Conservation (phyloP, 1,140 invertebrate species). For the Araneus ventricosus region DNA sequence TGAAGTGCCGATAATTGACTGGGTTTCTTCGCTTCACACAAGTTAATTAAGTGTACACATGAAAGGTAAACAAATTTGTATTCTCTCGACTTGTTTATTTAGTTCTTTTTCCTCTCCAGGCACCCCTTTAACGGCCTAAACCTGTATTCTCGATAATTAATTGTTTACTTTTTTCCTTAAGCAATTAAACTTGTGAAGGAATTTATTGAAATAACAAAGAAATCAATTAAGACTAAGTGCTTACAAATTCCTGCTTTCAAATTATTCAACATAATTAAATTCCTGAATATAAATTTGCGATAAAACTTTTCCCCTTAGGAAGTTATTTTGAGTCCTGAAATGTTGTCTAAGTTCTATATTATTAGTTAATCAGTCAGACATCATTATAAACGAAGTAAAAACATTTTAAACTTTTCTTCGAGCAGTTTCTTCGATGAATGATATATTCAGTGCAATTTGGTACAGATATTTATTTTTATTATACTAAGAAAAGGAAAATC, state of each 20-base stretch:
- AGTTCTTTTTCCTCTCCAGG: not conserved
- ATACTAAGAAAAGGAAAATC: too few species aligned
- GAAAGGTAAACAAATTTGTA: slow-evolving; percentile 3
- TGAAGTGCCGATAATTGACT: not conserved
- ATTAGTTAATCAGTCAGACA: too few species aligned
- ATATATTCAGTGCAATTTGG: too few species aligned
- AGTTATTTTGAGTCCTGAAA: too few species aligned
- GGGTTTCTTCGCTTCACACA: not conserved
- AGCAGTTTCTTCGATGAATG: too few species aligned
- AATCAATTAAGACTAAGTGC: not conserved
- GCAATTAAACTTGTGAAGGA: not conserved
- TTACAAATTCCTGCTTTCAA: not conserved
- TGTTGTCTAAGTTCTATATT: too few species aligned
- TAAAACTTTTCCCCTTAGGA: too few species aligned
- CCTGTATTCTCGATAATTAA: not conserved
- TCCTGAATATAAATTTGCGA: not conserved
- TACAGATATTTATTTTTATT: too few species aligned
- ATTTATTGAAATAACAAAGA: too few species aligned
- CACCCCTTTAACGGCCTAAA: not conserved
- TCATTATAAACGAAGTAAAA: too few species aligned
- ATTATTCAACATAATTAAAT: not conserved
- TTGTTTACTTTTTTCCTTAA: not conserved
- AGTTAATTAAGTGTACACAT: not conserved
- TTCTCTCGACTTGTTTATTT: not conserved
- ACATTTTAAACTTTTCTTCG: too few species aligned